Conservation (phyloP, 2,113 vertebrate species). For the Strigops habroptila region DNA sequence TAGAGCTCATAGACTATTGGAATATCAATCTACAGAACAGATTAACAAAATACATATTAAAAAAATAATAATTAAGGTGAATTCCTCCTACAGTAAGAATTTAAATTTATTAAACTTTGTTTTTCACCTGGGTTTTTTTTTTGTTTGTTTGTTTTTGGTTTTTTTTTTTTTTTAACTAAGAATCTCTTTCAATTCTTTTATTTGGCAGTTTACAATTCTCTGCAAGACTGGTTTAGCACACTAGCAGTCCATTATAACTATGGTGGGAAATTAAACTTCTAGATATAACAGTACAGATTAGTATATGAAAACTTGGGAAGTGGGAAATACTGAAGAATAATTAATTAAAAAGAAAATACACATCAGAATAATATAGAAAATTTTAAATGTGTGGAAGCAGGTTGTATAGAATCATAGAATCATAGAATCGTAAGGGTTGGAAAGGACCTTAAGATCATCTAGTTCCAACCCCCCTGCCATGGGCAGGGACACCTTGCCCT, state of each 20-base stretch:
- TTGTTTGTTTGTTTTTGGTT: no score
- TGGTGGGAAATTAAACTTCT: background rate
- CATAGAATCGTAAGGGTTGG: no score
- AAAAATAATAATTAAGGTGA: background rate
- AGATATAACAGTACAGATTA: background rate
- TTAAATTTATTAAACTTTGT: background rate
- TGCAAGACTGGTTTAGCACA: background rate
- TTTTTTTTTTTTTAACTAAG: background rate
- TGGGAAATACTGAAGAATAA: background rate
- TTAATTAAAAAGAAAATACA: background rate
- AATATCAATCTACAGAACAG: background rate
- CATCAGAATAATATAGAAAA: background rate
- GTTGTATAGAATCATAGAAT: no score
- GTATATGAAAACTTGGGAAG: background rate
- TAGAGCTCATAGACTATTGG: background rate
- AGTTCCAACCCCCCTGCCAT: no score
- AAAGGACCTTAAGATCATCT: no score
- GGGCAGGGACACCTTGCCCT: no score
- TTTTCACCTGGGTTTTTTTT: background rate
- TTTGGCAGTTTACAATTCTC: background rate
- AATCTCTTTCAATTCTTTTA: background rate
- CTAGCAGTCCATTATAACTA: background rate
- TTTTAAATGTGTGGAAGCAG: background rate
- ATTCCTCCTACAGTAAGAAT: background rate
- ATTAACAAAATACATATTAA: background rate